Base-by-base conservation (phyloP, 2,113 vertebrate species). In the Danio rerio region DNA sequence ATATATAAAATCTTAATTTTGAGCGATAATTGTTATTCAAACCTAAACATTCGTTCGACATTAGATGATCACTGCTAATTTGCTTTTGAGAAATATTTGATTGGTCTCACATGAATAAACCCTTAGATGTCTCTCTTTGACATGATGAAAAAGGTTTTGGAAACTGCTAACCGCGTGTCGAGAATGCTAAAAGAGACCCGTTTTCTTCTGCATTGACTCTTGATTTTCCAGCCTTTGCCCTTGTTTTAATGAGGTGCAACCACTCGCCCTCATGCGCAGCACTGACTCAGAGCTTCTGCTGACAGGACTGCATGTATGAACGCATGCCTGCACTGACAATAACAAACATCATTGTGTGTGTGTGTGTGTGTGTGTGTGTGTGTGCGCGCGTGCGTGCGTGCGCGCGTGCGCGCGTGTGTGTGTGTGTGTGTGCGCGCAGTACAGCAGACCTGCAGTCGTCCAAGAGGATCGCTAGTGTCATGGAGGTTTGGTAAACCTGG, bases 401-500 rank as follows among this genome's bases (percentile, higher is more conserved):
- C n/a, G n/a, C n/a, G n/a, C n/a, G n/a, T n/a, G n/a, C n/a, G n/a
- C n/a, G n/a, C n/a, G 73, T 62, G 49, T 40, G 13, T 49, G 56
- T 47, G 56, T 47, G 55, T 75, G 73, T 62, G 49, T 40, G 13
- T 49, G 56, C 20, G 56, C 61, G 31, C 73, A 49, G 18, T 7
- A 21, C 56, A 61, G 43, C 43, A 77, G 74, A 76, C 18, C 10
- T 47, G 56, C 73, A 66, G 49, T 20, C 58, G 15, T 16, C 40
- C 53, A 61, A 42, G 7, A 59, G 49, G 55, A 75, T 74, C 66
- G 82, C 86, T 80, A 78, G 75, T 85, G 86, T 76, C 42, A 88
- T 80, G 85, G 83, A 63, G 85, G 83, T 77, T 87, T 87, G 74
- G 82, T 90, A 92, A 91, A 93, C 89, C 89, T 91, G 82, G 91